phyloP scores from a whole-genome alignment of 1,140 invertebrate species.

The Hyphantria cunea region DNA sequence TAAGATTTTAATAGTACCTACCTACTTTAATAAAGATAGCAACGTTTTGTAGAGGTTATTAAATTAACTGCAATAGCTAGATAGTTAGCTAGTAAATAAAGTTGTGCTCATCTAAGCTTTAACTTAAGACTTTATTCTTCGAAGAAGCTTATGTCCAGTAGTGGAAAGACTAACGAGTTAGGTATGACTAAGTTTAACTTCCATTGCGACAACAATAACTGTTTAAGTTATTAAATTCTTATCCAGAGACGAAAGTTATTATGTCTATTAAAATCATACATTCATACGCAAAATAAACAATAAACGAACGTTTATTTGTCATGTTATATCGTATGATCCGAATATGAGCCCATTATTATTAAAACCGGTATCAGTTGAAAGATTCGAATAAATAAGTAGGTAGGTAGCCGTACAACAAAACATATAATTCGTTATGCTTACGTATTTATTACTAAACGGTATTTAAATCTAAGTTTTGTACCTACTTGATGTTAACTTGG shows the following conservation, averaged over 20 bases:
- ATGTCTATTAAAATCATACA: constrained; percentile 4
- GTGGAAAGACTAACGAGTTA: no score
- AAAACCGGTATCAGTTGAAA: constrained; percentile 22
- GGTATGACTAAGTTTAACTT: no score
- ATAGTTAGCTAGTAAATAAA: no score
- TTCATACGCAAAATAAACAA: background rate
- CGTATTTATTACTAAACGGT: constrained; percentile 10
- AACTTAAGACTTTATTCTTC: no score
- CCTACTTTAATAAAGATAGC: background rate
- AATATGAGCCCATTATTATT: constrained; percentile 17
- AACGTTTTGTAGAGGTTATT: no score
- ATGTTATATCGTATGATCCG: constrained; percentile 14
- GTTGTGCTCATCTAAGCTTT: no score
- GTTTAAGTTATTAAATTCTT: no score
- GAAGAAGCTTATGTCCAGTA: no score
- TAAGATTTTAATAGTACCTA: background rate
- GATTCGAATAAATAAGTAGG: constrained; percentile 18
- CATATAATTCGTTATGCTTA: constrained; percentile 13
- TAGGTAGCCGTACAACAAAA: constrained; percentile 18
- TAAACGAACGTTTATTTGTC: constrained; percentile 10
- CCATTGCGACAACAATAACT: no score
- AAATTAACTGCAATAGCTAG: no score
- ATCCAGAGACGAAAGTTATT: background rate
- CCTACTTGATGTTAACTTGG: background rate
- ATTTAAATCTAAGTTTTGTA: constrained; percentile 7